Conservation (phyloP, 2,113 vertebrate species). For the Elephas maximus region DNA sequence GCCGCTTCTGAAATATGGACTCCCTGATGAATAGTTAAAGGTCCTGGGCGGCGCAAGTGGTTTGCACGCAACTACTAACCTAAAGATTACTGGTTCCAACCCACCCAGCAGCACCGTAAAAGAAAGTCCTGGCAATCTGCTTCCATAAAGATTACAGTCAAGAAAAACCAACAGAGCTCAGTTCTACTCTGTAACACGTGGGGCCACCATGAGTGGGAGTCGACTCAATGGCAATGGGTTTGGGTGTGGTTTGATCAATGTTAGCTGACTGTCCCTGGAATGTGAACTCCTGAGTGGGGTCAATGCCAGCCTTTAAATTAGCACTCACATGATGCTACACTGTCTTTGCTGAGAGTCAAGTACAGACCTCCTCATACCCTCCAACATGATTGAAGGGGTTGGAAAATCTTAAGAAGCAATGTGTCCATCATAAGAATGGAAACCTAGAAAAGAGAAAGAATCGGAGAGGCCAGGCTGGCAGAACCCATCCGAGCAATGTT, state of each 20-base stretch:
- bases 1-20: background rate
- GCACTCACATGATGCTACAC: background rate
- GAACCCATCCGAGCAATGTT: background rate
- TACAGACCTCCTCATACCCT: background rate
- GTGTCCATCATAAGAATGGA: background rate
- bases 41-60: no score
- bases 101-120: no score
- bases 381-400: background rate
- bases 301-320: background rate
- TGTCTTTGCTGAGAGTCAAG: background rate
- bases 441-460: background rate
- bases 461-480: background rate
- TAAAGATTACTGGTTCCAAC: no score
- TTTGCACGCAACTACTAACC: no score
- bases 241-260: background rate
- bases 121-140: no score
- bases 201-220: no score
- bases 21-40: background rate
- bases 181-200: no score
- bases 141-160: no score
- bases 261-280: background rate
- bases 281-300: background rate
- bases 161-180: no score
- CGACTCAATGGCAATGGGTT: no score
- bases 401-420: conserved; percentile 9